Evolutionary conservation across 2,113 vertebrate species (phyloP).

Genomic region (Rhizomys pruinosus): DNA sequence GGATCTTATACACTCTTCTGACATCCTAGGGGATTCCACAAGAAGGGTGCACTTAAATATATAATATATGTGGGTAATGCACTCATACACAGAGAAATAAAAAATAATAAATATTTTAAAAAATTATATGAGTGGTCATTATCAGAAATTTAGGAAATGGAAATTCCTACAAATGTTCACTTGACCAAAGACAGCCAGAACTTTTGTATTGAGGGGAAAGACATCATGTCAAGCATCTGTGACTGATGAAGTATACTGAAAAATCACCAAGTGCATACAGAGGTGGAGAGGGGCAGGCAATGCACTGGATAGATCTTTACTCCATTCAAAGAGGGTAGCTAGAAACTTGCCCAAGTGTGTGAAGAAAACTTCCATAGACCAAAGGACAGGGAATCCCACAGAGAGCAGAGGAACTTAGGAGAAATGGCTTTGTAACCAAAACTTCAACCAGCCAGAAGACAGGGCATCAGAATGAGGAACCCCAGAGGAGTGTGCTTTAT

Average conservation of each 20-base stretch:
- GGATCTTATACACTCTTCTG: too few species aligned
- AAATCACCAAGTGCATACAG: not conserved
- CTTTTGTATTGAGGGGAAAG: not conserved
- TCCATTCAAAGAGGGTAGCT: not conserved
- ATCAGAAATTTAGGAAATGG: not conserved
- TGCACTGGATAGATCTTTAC: not conserved
- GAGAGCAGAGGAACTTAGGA: too few species aligned
- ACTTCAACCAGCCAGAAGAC: not conserved
- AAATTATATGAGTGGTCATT: not conserved
- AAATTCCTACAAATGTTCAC: not conserved
- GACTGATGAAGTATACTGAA: not conserved
- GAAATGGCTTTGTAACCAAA: too few species aligned
- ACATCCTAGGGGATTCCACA: too few species aligned
- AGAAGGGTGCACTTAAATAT: too few species aligned
- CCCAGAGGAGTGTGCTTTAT: not conserved
- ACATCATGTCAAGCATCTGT: not conserved
- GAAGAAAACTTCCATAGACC: not conserved
- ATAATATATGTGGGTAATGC: too few species aligned
- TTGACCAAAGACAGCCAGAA: not conserved
- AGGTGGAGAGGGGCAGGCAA: not conserved
- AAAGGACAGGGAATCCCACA: not conserved
- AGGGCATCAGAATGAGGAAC: not conserved
- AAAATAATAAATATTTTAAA: too few species aligned
- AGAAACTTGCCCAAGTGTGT: not conserved
- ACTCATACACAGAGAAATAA: too few species aligned